These are phyloP conservation scores for Oligia strigilis DNA, from an alignment of 2,888 invertebrate genomes.

Conservation along the genomic window DNA sequence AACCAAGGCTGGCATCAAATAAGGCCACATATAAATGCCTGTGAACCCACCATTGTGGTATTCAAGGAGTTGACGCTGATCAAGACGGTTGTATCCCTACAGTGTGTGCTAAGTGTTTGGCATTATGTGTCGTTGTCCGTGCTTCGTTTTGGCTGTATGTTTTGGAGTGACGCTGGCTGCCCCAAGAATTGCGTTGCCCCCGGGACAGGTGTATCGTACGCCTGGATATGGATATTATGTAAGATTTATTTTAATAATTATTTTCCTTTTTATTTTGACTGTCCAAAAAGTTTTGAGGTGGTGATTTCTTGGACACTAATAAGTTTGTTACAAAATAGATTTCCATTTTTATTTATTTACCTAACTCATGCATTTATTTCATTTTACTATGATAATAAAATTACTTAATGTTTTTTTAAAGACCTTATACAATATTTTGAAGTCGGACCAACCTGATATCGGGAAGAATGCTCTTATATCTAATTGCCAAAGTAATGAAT, in stretches of 20 bases:
- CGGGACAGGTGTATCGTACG: conserved; percentile 82
- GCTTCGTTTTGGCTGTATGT: conserved; percentile 76
- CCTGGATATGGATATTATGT: conserved; percentile 91
- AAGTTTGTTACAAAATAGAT: not conserved
- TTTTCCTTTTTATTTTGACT: no score
- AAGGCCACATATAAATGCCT: conserved; percentile 89
- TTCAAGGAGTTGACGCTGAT: conserved; percentile 79
- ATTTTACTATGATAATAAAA: not conserved
- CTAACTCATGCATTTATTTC: no score
- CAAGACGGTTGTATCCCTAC: conserved; percentile 75
- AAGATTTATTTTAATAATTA: conserved; percentile 75
- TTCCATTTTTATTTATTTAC: not conserved
- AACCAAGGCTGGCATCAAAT: conserved; percentile 85
- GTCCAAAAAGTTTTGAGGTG: no score
- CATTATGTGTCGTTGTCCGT: conserved; percentile 78
- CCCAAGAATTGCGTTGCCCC: conserved; percentile 72
- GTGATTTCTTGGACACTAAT: not conserved
- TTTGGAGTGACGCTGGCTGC: conserved; percentile 75
- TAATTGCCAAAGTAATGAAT: not conserved
- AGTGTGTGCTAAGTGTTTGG: conserved; percentile 63
- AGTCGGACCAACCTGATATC: not conserved
- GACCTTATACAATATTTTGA: not conserved
- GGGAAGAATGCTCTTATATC: not conserved
- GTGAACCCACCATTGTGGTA: conserved; percentile 83
- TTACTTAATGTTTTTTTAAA: not conserved